These are phyloP conservation scores for Prionailurus bengalensis DNA, from an alignment of 2,113 vertebrate genomes.

Conservation along the genomic window DNA sequence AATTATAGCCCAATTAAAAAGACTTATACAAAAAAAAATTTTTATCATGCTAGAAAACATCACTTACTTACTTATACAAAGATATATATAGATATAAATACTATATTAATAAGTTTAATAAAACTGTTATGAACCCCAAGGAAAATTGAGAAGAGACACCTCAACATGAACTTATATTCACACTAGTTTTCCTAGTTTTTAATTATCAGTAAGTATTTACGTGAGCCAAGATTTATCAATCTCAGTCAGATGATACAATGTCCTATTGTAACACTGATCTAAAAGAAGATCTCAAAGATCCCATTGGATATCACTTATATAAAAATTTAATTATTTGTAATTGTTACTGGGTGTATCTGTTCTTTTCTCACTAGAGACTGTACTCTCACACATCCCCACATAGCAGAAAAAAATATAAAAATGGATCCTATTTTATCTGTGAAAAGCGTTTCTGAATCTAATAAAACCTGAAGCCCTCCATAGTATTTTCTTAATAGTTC, in stretches of 20 bases:
- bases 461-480: not conserved
- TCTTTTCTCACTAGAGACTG: not conserved
- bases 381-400: not conserved
- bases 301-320: not conserved
- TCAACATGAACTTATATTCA: not conserved
- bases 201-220: not conserved
- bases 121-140: not conserved
- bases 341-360: not conserved
- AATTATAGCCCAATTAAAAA: not conserved
- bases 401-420: not conserved
- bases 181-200: not conserved
- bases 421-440: not conserved
- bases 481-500: constrained; percentile 17
- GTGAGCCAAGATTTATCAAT: not conserved
- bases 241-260: not conserved
- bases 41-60: not conserved
- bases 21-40: not conserved
- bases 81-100: not conserved
- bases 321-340: not conserved
- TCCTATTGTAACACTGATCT: not conserved
- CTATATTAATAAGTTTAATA: not conserved
- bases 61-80: not conserved
- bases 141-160: not conserved
- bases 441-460: constrained; percentile 29
- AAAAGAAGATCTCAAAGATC: constrained; percentile 11